Base-by-base conservation (phyloP, 2,797 vertebrate genomes). In the Eptatretus atami region DNA sequence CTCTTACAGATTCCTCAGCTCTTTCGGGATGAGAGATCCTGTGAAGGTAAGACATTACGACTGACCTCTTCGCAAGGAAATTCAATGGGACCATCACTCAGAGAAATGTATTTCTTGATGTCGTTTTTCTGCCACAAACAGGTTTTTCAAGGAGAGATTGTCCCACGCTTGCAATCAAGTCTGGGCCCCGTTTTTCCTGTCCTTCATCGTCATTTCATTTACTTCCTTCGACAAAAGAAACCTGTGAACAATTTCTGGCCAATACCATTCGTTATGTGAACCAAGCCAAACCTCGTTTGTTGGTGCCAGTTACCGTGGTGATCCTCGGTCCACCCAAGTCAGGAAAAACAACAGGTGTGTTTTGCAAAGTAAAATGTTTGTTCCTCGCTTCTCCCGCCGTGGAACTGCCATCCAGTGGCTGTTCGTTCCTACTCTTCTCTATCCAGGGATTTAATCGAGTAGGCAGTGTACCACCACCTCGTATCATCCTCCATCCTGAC, bases 241-340 rank as follows among this genome's bases (percentile, higher is more conserved):
- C 79, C 67, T 80, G 73, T 67, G 76, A 77, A 55, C 77, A 53
- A 64, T 98, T 98, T 71, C 82, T 81, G 73, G 73, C 75, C 68
- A 83, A 90, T 70, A 88, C 92, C 14, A 75, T 98, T 66, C 90
- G 83, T 74, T 95, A 83, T 69, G 79, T 95, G 61, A 68, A 67
- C 67, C 87, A 93, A 69, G 74, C 77, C 54, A 84, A 79, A 71
- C 82, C 85, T 64, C 75, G 69, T 13, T 70, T 72, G 3, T 67
- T 75, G 19, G 71, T 83, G 57, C 82, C 87, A 64, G 65, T 95
- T 66, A 83, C 75, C 76, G 72, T 96, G 65, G 79, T 78, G 63
- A 67, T 96, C 13, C 72, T 79, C 64, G 90, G 92, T 65, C 83
- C 83, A 67, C 83, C 86, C 64, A 94, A 88, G 74, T 88, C 87